Evolutionary conservation across 1,140 invertebrate species (phyloP), one percentile per base, ranked within the genome.

Genomic region (Thaumetopoea pityocampa): DNA sequence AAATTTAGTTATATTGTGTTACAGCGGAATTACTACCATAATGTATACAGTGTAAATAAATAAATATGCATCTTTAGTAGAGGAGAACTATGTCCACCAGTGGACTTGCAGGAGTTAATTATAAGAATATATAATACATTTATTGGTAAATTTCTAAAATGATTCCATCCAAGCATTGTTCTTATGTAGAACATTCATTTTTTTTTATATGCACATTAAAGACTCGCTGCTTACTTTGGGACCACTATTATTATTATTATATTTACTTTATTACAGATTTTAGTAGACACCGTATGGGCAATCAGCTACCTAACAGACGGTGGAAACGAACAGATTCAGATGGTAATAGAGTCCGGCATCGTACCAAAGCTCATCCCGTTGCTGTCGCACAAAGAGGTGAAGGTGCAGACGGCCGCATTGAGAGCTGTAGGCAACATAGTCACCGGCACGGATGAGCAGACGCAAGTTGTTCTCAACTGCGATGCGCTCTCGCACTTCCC

Each of bases 251-350:
- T n/a, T n/a, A n/a, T n/a, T n/a, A n/a, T 18, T 8, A 3, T 20
- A 20, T 20, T 1, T 28, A 9, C 8, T 9, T 15, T 40, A 19
- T 89, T 47, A 7, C 76, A 97, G 94, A 98, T 99, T 68, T 88
- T 99, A 63, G 96, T 99, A 30, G 98, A 99, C 78, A 99, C 98
- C 29, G 96, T 99, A 20, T 99, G 98, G 98, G 98, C 98, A 14
- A 89, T 99, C 46, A 99, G 98, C 67, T 99, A 99, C 87, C 85
- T 99, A 59, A 99, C 98, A 27, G 98, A 99, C 71, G 96, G 96
- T 43, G 98, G 98, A 10, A 99, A 99, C 79, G 96, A 98, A 50
- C 97, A 99, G 85, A 99, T 99, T 67, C 97, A 99, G 86, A 94
- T 99, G 92, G 97, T 99, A 1, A 98, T 99, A 53, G 97, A 99